phyloP scores from a whole-genome alignment of 2,888 invertebrate genomes.

The Temnothorax unifasciatus region DNA sequence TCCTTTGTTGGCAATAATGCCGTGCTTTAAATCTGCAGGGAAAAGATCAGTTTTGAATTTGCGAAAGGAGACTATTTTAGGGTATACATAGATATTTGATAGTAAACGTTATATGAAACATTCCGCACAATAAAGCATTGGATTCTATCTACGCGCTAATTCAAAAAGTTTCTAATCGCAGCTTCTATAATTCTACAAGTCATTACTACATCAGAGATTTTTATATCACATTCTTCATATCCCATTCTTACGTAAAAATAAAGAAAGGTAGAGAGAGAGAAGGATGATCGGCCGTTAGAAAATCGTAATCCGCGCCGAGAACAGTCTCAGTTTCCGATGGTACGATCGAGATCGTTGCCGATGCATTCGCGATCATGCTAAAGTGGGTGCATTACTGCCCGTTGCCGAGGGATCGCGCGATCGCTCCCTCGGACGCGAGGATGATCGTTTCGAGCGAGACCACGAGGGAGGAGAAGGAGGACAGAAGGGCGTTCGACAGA shows the following conservation, averaged over 20 bases:
- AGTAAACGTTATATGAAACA: not conserved
- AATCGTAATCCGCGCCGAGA: slow-evolving; percentile 4
- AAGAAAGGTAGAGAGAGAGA: not conserved
- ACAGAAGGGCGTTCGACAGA: slow-evolving; percentile 27
- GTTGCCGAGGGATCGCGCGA: slow-evolving; percentile 78
- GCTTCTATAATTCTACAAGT: not conserved
- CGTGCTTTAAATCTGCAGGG: not conserved
- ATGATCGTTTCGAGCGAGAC: slow-evolving; percentile 49
- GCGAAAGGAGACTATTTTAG: not conserved
- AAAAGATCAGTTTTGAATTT: not conserved
- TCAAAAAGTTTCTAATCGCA: not conserved
- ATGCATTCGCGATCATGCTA: slow-evolving; percentile 79
- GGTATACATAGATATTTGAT: not conserved
- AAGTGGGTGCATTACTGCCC: slow-evolving; percentile 84
- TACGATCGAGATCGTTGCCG: slow-evolving; percentile 24
- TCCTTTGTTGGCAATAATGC: not conserved
- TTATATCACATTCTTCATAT: not conserved
- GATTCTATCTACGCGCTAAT: not conserved
- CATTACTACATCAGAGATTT: not conserved
- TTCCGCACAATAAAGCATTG: not conserved
- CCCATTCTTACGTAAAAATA: not conserved
- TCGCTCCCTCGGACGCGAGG: slow-evolving; percentile 56
- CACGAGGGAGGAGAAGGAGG: slow-evolving; percentile 48
- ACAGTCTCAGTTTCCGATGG: slow-evolving; percentile 16
- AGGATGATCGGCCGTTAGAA: not conserved